These are phyloP conservation scores for Pterocles orientalis DNA, from an alignment of 2,113 vertebrate species.

Conservation along the genomic window DNA sequence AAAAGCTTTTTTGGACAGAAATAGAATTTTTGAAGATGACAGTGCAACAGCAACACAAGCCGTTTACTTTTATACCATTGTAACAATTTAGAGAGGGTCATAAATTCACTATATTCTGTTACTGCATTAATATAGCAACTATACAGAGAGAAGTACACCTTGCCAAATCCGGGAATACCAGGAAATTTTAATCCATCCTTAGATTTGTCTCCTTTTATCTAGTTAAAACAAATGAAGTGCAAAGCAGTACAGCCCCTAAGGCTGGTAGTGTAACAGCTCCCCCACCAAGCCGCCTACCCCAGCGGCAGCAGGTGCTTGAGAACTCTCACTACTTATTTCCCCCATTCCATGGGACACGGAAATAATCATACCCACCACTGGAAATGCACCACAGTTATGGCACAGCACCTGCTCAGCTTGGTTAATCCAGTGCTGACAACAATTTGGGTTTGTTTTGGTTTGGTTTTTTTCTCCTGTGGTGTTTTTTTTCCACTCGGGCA, in stretches of 20 bases:
- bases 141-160: background rate
- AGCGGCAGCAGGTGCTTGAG: background rate
- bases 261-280: background rate
- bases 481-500: background rate
- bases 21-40: background rate
- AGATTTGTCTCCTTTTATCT: background rate
- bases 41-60: background rate
- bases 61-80: background rate
- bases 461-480: background rate
- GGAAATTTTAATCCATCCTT: background rate
- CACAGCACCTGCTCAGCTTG: background rate
- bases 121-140: background rate
- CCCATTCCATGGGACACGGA: background rate
- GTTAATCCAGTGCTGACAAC: background rate
- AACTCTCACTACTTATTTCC: background rate
- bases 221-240: background rate
- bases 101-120: background rate
- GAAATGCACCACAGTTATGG: background rate
- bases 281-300: too few species aligned
- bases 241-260: background rate
- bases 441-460: background rate
- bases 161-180: background rate
- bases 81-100: background rate
- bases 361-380: background rate
- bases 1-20: background rate